Evolutionary conservation across 1,140 invertebrate genomes (phyloP), one percentile per base, ranked within the genome.

Genomic region (Plectus sambesii): DNA sequence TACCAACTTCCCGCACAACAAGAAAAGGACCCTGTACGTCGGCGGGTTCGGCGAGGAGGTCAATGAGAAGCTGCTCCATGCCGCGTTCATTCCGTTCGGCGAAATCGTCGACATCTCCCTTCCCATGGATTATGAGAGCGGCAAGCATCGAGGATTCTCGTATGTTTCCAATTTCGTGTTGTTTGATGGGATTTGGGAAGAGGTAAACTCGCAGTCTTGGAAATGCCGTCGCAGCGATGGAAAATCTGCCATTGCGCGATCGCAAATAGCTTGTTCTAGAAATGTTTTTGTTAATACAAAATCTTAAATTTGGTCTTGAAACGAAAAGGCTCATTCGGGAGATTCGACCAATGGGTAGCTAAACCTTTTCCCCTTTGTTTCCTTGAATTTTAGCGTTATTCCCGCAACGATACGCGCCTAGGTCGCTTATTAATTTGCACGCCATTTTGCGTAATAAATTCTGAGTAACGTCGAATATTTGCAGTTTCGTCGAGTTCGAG

Each of bases 71-170:
- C 24, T 42, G 26, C 73, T 98, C 2, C 84, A 88, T 70, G 85
- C 87, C 51, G 92, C 90, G 0, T 98, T 98, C 67, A 87, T 96
- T 59, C 88, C 92, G 12, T 99, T 98, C 74, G 93, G 93, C 9
- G 93, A 98, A 69, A 82, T 98, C 41, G 79, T 89, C 27, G 90
- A 97, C 71, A 82, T 98, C 23, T 87, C 96, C 73, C 90, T 98
- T 68, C 93, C 93, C 25, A 73, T 98, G 20, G 92, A 98, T 76
- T 98, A 96, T 78, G 88, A 96, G 72, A 87, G 75, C 39, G 75
- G 76, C 69, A 69, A 61, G 46, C 61, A 61, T 48, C 51, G 57
- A 6, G 56, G 61, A 4, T 56, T 67, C 44, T 59, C 61, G 58
- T 69, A 49, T 15, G 47, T 36, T 26, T 46, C 60, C 25, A 45